Evolutionary conservation across 1,140 invertebrate genomes (phyloP).

Genomic region (Pentalonia nigronervosa): DNA sequence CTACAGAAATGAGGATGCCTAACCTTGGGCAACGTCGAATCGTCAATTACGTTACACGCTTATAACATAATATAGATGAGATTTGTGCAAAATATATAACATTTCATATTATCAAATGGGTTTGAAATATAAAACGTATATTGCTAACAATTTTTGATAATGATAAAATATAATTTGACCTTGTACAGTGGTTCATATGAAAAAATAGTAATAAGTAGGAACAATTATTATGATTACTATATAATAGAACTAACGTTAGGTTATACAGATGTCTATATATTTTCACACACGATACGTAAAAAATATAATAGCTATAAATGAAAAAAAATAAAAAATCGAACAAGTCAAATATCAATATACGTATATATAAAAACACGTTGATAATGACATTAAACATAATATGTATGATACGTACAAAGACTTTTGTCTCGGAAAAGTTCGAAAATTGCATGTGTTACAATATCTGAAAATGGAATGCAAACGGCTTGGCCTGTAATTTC

Average conservation of each 20-base stretch:
- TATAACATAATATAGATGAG: neutral
- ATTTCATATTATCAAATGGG: neutral
- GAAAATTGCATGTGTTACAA: neutral
- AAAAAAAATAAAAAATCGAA: neutral
- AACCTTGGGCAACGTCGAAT: neutral
- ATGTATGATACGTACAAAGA: too few relatives aligned
- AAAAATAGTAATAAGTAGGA: neutral
- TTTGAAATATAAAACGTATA: neutral
- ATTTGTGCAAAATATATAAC: neutral
- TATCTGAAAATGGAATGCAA: neutral
- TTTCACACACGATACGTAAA: neutral
- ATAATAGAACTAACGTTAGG: neutral
- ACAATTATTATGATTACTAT: slow-evolving; percentile 8
- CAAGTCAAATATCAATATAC: neutral
- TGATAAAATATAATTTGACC: neutral
- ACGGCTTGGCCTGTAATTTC: neutral
- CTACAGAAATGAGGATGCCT: neutral
- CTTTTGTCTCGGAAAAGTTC: neutral
- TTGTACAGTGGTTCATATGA: neutral
- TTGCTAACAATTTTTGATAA: neutral
- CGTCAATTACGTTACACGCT: neutral
- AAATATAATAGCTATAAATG: neutral
- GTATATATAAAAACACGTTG: neutral
- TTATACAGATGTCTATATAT: neutral
- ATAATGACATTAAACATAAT: neutral